phyloP scores from a whole-genome alignment of 2,113 vertebrate species.

The cat (Felis catus) region F.catus_Fca126_mat1.0 CM031424.1:80220001-80220500 shows the following conservation, averaged over 20 bases:
- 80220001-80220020: neutral
- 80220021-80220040: neutral
- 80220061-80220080: neutral
- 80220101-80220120: neutral
- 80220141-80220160: neutral
- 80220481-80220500: neutral
- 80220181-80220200: neutral
- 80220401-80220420: neutral
- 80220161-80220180: neutral
- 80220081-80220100: neutral
- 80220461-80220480: neutral
- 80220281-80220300: neutral
- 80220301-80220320: neutral
- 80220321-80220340: neutral
- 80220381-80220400: neutral
- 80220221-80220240: neutral
- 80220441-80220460: neutral
- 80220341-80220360: neutral
- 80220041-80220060: fast-evolving
- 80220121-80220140: neutral
- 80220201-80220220: neutral
- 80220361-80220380: neutral
- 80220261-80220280: neutral
- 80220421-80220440: neutral
- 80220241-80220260: neutral